Evolutionary conservation across 2,797 vertebrate species (phyloP).

Genomic region (Zenarchopterus dispar): DNA sequence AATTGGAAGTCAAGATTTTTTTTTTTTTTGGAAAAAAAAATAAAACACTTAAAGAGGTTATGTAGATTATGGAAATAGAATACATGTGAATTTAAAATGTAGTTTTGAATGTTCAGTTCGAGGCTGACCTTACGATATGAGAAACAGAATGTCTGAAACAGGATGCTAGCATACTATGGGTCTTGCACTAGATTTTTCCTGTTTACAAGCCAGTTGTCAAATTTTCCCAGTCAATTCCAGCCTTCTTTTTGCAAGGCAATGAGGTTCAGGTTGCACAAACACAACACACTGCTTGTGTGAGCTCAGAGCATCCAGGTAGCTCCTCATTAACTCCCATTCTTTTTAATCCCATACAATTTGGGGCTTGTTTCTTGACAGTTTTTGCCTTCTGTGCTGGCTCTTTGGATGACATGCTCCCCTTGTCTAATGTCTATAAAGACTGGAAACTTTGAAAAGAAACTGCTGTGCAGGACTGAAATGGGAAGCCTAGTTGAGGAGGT

Average conservation of each 20-base stretch:
- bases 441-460: slow-evolving; percentile 24
- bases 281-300: slow-evolving; percentile 44
- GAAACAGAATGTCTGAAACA: slow-evolving; percentile 4
- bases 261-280: slow-evolving; percentile 29
- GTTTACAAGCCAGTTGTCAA: slow-evolving; percentile 21
- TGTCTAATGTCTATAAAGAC: slow-evolving; percentile 46
- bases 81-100: slow-evolving; percentile 3
- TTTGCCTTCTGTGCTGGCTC: slow-evolving; percentile 40
- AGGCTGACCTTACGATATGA: slow-evolving; percentile 7
- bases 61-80: slow-evolving; percentile 20
- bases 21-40: slow-evolving; percentile 15
- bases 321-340: slow-evolving; percentile 70
- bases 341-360: slow-evolving; percentile 62
- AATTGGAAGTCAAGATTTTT: slow-evolving; percentile 46
- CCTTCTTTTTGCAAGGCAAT: slow-evolving; percentile 29
- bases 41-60: slow-evolving; percentile 19
- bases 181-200: not conserved
- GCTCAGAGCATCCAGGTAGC: slow-evolving; percentile 53
- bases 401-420: slow-evolving; percentile 53
- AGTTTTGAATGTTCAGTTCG: not conserved
- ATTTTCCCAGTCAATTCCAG: slow-evolving; percentile 12
- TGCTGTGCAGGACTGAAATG: slow-evolving; percentile 9
- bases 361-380: slow-evolving; percentile 64
- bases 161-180: not conserved
- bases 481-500: slow-evolving; percentile 8